phyloP scores from a whole-genome alignment of 2,888 invertebrate species.

The Invenusta paracnida region DNA sequence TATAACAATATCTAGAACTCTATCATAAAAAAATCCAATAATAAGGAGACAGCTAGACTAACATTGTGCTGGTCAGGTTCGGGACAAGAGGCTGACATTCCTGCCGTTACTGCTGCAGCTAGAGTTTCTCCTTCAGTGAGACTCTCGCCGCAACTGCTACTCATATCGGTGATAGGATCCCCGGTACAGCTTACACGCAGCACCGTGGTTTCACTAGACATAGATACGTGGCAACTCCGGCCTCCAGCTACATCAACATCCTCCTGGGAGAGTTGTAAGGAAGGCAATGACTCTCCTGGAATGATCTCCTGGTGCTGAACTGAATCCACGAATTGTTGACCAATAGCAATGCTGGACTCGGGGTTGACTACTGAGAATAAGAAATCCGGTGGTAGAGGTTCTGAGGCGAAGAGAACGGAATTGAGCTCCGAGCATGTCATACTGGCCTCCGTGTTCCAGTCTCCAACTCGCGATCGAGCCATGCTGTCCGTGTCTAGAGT shows the following conservation, averaged over 20 bases:
- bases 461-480: not conserved
- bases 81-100: not conserved
- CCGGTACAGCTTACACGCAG: not conserved
- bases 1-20: too few species aligned
- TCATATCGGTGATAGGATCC: not conserved
- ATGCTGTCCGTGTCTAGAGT: not conserved
- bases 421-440: not conserved
- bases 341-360: too few species aligned
- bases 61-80: not conserved
- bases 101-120: not conserved
- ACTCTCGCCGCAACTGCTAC: not conserved
- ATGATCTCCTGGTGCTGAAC: too few species aligned
- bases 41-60: not conserved
- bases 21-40: too few species aligned
- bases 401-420: too few species aligned
- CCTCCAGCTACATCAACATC: too few species aligned
- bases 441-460: not conserved
- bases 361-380: too few species aligned
- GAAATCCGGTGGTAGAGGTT: too few species aligned
- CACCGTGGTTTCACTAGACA: not conserved
- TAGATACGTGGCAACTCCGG: not conserved
- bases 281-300: too few species aligned
- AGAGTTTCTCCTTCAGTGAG: not conserved
- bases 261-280: too few species aligned
- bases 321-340: too few species aligned